A percentile compares a stretch with the other conserved stretches of the same genome.
phyloP scores from a whole-genome alignment of 2,797 vertebrate genomes.

The Danio tinwini region DNA sequence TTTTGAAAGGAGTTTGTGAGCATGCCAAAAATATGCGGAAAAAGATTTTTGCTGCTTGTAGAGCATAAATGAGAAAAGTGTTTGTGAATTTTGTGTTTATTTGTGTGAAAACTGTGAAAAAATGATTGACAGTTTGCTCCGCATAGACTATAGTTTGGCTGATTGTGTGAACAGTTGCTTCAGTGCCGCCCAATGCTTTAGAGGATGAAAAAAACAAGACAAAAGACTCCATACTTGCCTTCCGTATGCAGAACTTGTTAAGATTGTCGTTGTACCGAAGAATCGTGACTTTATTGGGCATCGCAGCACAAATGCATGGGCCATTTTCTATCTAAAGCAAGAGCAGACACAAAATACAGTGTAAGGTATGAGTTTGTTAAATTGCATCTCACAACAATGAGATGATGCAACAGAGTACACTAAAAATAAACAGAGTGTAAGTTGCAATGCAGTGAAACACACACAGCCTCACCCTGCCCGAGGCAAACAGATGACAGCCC shows the following conservation, averaged over 20 bases:
- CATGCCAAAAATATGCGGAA: no score
- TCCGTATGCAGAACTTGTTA: slow-evolving; percentile 97
- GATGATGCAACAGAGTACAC: background rate
- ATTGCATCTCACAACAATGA: background rate
- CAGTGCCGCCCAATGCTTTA: background rate
- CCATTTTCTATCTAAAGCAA: slow-evolving; percentile 88
- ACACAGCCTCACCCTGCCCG: slow-evolving; percentile 84
- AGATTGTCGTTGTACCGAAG: slow-evolving; percentile 95
- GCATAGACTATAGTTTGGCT: background rate
- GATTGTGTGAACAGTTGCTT: no score
- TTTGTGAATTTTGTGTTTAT: no score
- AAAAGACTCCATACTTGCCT: slow-evolving; percentile 76
- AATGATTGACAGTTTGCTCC: no score
- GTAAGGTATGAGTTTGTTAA: background rate
- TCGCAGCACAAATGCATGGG: slow-evolving; percentile 95
- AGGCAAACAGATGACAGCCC: slow-evolving; percentile 96
- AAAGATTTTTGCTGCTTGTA: no score
- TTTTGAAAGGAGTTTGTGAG: no score
- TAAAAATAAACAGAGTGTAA: slow-evolving; percentile 4
- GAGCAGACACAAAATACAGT: background rate
- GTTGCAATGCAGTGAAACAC: slow-evolving; percentile 21
- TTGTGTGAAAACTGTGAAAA: no score
- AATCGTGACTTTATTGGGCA: slow-evolving; percentile 94
- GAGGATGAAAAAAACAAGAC: background rate
- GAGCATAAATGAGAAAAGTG: no score